phyloP scores from a whole-genome alignment of 2,888 invertebrate species.

The Mythimna pallens region DNA sequence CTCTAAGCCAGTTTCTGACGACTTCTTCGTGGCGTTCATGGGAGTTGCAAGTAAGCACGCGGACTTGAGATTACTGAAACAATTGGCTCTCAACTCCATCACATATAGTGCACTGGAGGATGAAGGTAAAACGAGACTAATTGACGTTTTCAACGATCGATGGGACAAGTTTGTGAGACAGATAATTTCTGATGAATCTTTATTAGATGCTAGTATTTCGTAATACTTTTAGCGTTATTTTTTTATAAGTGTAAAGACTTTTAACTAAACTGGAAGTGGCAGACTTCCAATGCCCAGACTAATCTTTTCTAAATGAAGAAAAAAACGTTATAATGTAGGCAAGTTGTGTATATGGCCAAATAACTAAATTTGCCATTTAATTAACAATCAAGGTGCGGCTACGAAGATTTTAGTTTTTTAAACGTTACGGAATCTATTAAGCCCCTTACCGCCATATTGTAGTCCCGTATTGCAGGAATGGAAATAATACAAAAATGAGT shows the following conservation, averaged over 20 bases:
- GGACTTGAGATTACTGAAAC: constrained; percentile 93
- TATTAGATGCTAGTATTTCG: constrained; percentile 6
- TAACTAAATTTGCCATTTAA: too few relatives aligned
- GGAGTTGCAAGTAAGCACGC: constrained; percentile 93
- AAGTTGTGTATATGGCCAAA: too few relatives aligned
- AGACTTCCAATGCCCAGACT: too few relatives aligned
- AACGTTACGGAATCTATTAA: too few relatives aligned
- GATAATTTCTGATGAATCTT: constrained; percentile 57
- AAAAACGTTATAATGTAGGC: too few relatives aligned
- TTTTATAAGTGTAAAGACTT: constrained; percentile 1
- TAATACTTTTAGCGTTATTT: not conserved
- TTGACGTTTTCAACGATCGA: constrained; percentile 71
- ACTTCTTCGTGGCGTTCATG: constrained; percentile 94
- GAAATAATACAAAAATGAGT: too few relatives aligned
- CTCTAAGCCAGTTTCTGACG: constrained; percentile 93
- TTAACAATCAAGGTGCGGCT: too few relatives aligned
- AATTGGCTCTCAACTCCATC: constrained; percentile 94
- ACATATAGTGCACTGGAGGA: constrained; percentile 91
- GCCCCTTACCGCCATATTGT: too few relatives aligned
- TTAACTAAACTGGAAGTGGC: not conserved
- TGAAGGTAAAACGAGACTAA: constrained; percentile 70
- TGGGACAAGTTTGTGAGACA: constrained; percentile 81
- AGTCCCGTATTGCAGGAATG: too few relatives aligned
- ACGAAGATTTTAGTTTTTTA: too few relatives aligned
- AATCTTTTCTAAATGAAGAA: too few relatives aligned